phyloP scores from a whole-genome alignment of 1,140 invertebrate genomes.

The Caerostris darwini region DNA sequence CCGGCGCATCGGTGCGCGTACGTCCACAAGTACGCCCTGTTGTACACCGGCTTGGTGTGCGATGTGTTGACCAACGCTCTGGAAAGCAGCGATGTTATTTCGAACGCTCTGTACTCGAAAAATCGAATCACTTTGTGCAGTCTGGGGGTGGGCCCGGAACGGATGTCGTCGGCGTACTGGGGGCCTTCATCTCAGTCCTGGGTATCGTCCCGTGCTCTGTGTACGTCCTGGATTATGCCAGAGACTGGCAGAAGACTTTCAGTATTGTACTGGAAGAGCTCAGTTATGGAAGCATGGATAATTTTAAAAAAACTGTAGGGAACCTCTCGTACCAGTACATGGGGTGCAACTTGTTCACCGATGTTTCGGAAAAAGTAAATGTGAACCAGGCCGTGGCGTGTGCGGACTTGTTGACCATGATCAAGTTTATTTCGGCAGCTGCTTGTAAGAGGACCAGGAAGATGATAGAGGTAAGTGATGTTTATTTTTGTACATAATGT shows the following conservation, averaged over 20 bases:
- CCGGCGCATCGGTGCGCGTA: background rate
- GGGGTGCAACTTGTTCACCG: background rate
- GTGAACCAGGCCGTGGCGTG: background rate
- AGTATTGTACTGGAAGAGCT: background rate
- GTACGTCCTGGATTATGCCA: background rate
- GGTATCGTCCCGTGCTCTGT: background rate
- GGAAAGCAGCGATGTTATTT: background rate
- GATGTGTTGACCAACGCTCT: background rate
- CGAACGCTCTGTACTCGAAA: background rate
- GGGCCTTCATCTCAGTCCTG: background rate
- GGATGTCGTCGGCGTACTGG: conserved; percentile 1
- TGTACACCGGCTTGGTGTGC: conserved; percentile 8
- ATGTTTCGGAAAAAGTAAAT: background rate
- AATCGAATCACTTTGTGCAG: conserved; percentile 7
- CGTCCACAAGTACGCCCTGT: conserved; percentile 26
- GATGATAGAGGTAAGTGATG: conserved; percentile 24
- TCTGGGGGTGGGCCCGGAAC: conserved; percentile 54
- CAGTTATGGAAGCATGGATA: background rate
- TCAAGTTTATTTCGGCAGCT: conserved; percentile 51
- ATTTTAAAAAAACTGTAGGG: background rate
- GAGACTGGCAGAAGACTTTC: conserved; percentile 6
- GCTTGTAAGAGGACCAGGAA: background rate
- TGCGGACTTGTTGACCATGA: conserved; percentile 38
- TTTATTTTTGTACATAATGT: too few relatives aligned
- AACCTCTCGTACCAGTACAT: conserved; percentile 3